Conservation (phyloP, 1,140 invertebrate genomes). For the Acromyrmex heyeri region DNA sequence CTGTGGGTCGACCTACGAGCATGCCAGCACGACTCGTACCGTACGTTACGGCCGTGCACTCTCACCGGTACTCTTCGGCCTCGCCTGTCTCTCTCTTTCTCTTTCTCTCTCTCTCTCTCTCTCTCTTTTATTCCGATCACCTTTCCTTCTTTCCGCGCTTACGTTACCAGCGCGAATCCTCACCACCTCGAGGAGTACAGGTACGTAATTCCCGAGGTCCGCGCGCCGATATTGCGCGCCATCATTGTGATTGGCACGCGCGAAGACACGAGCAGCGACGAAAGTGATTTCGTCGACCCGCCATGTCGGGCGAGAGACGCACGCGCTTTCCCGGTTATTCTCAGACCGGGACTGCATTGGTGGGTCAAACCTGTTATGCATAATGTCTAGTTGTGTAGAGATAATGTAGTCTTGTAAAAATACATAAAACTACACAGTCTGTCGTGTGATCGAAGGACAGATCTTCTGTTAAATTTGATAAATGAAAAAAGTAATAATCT, state of each 20-base stretch:
- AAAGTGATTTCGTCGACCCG: constrained; percentile 46
- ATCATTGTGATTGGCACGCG: constrained; percentile 69
- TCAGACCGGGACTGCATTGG: neutral
- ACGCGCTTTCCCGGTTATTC: constrained; percentile 11
- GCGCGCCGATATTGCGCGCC: constrained; percentile 76
- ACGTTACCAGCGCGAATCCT: constrained; percentile 62
- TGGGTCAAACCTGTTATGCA: constrained; percentile 2
- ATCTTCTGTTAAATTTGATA: neutral
- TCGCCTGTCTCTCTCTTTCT: constrained; percentile 66
- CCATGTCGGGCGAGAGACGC: constrained; percentile 16
- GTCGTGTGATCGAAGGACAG: neutral
- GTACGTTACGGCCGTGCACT: constrained; percentile 75
- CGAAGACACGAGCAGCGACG: constrained; percentile 46
- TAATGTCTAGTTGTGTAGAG: neutral
- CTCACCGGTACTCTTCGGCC: constrained; percentile 73
- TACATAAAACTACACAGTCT: neutral
- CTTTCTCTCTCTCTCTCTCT: constrained; percentile 55
- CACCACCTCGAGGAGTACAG: constrained; percentile 65
- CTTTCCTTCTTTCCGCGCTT: constrained; percentile 41
- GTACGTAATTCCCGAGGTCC: constrained; percentile 70
- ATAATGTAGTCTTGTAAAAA: neutral
- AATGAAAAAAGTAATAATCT: neutral
- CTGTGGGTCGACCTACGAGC: constrained; percentile 73
- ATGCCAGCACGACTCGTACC: constrained; percentile 77
- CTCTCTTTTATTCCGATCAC: constrained; percentile 49